These are phyloP conservation scores for Crenuchus spilurus DNA, from an alignment of 2,797 vertebrate species.

Conservation along the genomic window DNA sequence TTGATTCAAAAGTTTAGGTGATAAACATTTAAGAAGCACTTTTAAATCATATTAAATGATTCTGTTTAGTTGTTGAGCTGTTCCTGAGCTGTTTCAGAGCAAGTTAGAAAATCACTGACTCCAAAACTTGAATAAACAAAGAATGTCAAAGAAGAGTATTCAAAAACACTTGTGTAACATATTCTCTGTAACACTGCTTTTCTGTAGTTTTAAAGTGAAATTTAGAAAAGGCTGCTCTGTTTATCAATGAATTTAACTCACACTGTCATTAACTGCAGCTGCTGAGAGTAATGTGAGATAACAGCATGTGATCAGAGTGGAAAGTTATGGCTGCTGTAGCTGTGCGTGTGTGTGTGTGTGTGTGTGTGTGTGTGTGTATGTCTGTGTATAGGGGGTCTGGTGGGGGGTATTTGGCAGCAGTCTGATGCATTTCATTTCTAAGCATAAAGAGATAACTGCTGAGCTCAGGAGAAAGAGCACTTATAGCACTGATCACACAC, in stretches of 20 bases:
- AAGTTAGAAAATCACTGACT: too few relatives aligned
- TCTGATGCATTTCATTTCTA: conserved; percentile 37
- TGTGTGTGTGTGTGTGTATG: too few relatives aligned
- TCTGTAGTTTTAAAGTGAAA: not conserved
- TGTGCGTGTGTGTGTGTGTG: not conserved
- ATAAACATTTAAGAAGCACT: too few relatives aligned
- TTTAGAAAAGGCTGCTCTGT: not conserved
- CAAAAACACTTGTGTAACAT: too few relatives aligned
- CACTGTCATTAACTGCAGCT: not conserved
- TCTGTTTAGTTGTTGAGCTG: too few relatives aligned
- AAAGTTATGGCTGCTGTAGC: conserved; percentile 40
- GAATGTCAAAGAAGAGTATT: too few relatives aligned
- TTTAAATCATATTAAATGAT: too few relatives aligned
- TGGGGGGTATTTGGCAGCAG: not conserved
- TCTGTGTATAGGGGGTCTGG: too few relatives aligned
- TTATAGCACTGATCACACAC: conserved; percentile 26
- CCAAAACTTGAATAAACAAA: too few relatives aligned
- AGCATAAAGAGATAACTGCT: conserved; percentile 26
- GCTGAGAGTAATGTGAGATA: conserved; percentile 29
- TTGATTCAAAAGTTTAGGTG: too few relatives aligned
- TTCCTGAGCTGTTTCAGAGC: too few relatives aligned
- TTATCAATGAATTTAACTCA: conserved; percentile 28
- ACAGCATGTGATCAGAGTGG: conserved; percentile 27
- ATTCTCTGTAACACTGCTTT: too few relatives aligned
- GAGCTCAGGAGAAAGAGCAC: conserved; percentile 34